These are phyloP conservation scores for Athrips mouffetella DNA, from an alignment of 2,888 invertebrate genomes.

Conservation along the genomic window DNA sequence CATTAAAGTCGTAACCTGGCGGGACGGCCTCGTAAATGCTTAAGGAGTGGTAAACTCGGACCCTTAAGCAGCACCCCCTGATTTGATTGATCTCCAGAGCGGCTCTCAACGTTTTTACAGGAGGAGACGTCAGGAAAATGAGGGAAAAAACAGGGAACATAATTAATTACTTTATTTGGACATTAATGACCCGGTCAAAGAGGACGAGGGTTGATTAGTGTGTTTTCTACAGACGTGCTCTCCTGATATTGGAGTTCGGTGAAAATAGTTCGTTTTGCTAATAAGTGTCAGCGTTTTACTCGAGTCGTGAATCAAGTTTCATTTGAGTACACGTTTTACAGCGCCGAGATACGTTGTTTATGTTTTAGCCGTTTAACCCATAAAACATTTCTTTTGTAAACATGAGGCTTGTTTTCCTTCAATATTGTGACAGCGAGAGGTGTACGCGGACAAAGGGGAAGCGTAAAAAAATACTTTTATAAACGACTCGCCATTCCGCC, in stretches of 20 bases:
- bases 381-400: constrained; percentile 35
- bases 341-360: neutral
- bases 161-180: constrained; percentile 77
- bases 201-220: constrained; percentile 68
- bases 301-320: neutral
- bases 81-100: constrained; percentile 71
- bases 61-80: constrained; percentile 44
- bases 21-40: constrained; percentile 37
- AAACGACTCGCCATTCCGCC: constrained; percentile 65
- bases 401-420: constrained; percentile 41
- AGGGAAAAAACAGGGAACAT: constrained; percentile 65
- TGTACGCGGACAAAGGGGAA: constrained; percentile 51
- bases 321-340: neutral
- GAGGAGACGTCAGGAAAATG: constrained; percentile 59
- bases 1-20: constrained; percentile 50
- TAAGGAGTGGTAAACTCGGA: constrained; percentile 37
- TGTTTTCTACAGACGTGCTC: constrained; percentile 49
- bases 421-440: constrained; percentile 55
- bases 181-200: constrained; percentile 72
- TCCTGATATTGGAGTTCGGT: constrained; percentile 38
- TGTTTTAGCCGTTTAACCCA: constrained; percentile 17
- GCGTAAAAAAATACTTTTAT: constrained; percentile 60
- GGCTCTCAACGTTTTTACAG: constrained; percentile 64
- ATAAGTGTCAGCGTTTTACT: constrained; percentile 1
- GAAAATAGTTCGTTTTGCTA: constrained; percentile 22